Conservation (phyloP, 2,797 vertebrate species). For the Novumbra hubbsi region DNA sequence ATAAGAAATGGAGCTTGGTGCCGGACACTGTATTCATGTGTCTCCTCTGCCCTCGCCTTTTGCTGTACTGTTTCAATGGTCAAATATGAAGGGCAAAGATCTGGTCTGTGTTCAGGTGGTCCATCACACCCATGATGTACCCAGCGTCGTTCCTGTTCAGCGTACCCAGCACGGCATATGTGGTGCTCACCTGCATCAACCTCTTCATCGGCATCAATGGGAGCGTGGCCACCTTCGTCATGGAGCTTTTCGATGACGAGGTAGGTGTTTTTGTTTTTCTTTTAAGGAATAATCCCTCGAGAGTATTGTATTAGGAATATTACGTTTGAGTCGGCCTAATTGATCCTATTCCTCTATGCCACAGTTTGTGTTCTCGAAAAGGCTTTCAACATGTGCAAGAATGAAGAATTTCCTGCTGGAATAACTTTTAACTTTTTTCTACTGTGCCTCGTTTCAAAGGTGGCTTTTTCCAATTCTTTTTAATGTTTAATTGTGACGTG, state of each 20-base stretch:
- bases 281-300: neutral
- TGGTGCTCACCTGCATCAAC: constrained; percentile 93
- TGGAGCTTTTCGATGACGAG: constrained; percentile 90
- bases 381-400: constrained; percentile 31
- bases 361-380: constrained; percentile 32
- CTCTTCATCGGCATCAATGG: constrained; percentile 98
- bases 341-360: neutral
- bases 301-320: neutral
- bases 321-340: neutral
- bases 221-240: constrained; percentile 92
- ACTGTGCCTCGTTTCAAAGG: constrained; percentile 60
- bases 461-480: constrained; percentile 55
- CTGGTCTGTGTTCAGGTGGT: constrained; percentile 76
- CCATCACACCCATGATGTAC: constrained; percentile 97
- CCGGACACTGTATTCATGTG: neutral
- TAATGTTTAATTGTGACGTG: constrained; percentile 66
- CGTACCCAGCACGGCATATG: constrained; percentile 95
- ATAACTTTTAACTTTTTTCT: constrained; percentile 52
- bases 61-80: neutral
- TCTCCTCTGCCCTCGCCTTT: neutral
- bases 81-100: neutral
- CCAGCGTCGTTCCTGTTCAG: constrained; percentile 95
- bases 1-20: no score
- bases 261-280: constrained; percentile 66
- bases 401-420: constrained; percentile 48